Conservation (phyloP, 2,797 vertebrate genomes). For the Mus caroli region DNA sequence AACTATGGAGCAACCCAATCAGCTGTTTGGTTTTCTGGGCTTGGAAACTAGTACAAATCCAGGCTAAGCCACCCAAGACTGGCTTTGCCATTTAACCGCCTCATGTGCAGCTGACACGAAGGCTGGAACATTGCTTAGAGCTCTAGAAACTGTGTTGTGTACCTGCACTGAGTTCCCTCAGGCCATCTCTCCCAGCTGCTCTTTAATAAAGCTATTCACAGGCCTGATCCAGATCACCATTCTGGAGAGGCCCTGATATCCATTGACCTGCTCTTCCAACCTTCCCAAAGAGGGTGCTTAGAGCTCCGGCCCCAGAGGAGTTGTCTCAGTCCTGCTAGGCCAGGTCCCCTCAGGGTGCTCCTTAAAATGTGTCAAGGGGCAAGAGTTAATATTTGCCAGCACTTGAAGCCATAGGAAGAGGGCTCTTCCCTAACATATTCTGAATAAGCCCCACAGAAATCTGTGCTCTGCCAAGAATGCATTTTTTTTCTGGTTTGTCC, state of each 20-base stretch:
- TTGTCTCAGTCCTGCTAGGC: neutral
- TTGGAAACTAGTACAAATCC: neutral
- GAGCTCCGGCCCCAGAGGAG: neutral
- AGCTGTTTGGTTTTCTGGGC: neutral
- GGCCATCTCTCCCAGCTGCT: neutral
- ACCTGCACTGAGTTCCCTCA: neutral
- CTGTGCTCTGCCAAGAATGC: neutral
- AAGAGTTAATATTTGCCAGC: neutral
- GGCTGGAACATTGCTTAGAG: neutral
- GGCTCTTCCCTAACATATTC: neutral
- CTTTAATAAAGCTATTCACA: neutral
- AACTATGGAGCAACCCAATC: neutral
- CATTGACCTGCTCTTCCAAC: neutral
- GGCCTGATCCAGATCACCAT: neutral
- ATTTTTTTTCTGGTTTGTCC: neutral
- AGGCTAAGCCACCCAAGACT: neutral
- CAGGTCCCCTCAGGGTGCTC: neutral
- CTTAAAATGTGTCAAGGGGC: neutral
- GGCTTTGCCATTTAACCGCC: neutral
- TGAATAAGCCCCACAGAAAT: neutral
- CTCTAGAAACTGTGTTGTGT: conserved; percentile 11
- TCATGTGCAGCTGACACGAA: neutral
- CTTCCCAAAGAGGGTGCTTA: neutral
- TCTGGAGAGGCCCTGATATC: neutral
- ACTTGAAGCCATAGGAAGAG: neutral